Evolutionary conservation across 2,113 vertebrate genomes (phyloP), one percentile per base, ranked within the genome.

Genomic region (Ctenomys sociabilis): DNA sequence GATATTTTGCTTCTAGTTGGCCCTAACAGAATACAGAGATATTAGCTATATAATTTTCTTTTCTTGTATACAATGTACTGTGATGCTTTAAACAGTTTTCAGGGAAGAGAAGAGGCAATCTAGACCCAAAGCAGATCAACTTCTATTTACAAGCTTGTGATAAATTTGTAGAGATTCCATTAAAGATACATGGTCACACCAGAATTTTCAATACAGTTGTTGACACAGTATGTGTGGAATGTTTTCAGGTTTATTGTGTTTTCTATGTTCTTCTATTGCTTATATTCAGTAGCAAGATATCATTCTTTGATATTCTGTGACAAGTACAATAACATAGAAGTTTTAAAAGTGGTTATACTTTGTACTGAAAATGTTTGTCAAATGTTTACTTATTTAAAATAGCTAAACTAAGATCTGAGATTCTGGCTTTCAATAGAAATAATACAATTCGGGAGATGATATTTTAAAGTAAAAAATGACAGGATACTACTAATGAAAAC

Each of bases 1-100:
- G 73, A 70, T 89, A 85, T 91, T 95, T 96, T 77, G 87, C 86
- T 97, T 97, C 10, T 37, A 90, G 64, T 61, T 85, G 93, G 72
- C 49, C 32, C 5, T 66, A 89, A 85, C 75, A 59, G 21, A 89
- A 78, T 52, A 73, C 21, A 78, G 72, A 72, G 28, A 94, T 63
- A 37, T 94, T 45, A 93, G 94, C 26, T 82, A 5, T 78, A 35
- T 80, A 88, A 88, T 90, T 84, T 97, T 59, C 21, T 91, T 92
- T 90, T 95, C 61, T 92, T 7, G 64, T 63, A 45, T 83, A 59
- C 8, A 37, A 19, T 64, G 40, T 61, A 88, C 22, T 4, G 54
- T 70, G 45, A 68, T 78, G 61, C 28, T 95, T 54, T 90, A 86
- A 96, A 86, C 35, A 94, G 37, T 32, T 91, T 61, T 95, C 63